Base-by-base conservation (phyloP, 1,140 invertebrate species). In the Drosophila insularis region DNA sequence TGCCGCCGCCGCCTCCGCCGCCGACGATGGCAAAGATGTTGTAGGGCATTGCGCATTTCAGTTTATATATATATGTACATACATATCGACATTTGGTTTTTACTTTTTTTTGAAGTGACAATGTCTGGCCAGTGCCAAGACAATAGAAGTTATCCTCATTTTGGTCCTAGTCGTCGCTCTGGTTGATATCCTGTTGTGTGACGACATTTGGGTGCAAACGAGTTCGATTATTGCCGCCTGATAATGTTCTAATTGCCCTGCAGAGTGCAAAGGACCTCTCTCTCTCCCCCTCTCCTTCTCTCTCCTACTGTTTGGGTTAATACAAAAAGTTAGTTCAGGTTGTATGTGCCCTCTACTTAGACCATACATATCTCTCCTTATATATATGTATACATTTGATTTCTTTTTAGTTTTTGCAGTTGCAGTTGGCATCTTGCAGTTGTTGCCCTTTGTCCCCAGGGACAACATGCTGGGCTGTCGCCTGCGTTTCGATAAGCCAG, bases 131-230 rank as follows among this genome's bases (percentile, higher is more conserved):
- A 62, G 43, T 50, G 43, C 43, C 43, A 56, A 68, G 32, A n/a
- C 19, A 13, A 27, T 35, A 55, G 39, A 35, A 13, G 39, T 13
- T 31, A 13, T 53, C 40, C 23, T 54, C 5, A 23, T 8, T 21
- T 13, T 13, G n/a, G 23, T 14, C 61, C 74, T 74, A 63, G 32
- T 35, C 32, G 32, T 37, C 11, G n/a, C 46, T 32, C 53, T 64
- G 21, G 59, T 23, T 63, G 46, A 67, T 74, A 43, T 50, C 17
- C 43, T 50, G 65, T 43, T 43, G 65, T 50, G 62, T 63, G 75
- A 87, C 66, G 78, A 86, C 81, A 86, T 79, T 86, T 87, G 82
- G 82, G 82, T 86, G 82, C 82, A 86, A 86, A 86, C 82, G 82
- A 86, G 82, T 65, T 50, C 82, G 82, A 86, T 86, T 86, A 86